Evolutionary conservation across 2,797 vertebrate genomes (phyloP), one percentile per base, ranked within the genome.

Genomic region (Acrocephalus scirpaceus): DNA sequence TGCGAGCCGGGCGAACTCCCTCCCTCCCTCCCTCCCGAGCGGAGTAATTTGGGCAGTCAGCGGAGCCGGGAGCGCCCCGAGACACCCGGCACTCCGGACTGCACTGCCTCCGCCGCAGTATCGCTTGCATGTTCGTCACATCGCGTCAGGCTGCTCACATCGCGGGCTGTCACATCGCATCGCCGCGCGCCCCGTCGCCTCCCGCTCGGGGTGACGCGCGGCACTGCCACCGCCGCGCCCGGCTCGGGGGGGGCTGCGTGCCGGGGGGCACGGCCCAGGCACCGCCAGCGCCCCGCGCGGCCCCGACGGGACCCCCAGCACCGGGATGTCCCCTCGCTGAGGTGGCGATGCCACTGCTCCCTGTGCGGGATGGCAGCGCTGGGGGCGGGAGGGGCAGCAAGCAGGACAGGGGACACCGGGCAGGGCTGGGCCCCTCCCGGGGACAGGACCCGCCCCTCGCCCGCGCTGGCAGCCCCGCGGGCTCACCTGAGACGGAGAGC

Each of bases 401-500:
- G 29, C 13, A 5, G 65, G 51, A 25, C 14, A 48, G 19, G 0
- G 29, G 51, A 7, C 1, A 20, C 0, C 5, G 15, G 18, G 57
- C 10, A 34, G 56, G 48, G 56, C 50, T 11, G 79, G 50, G 29
- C 12, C 2, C 16, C 9, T 22, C 32, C 58, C 16, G 44, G 74
- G 60, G 51, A n/a, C 51, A 1, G 85, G 13, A 44, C 0, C 11
- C 18, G 13, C 47, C 67, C 57, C 29, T 7, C 0, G 5, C 10
- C 40, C 32, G 2, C 48, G 1, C 1, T 2, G 9, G 56, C 27
- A 0, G 13, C 40, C 9, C 21, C 4, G 0, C 0, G 3, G 3
- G 40, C 97, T 80, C 97, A 98, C 99, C 99, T 98, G 99, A 98
- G 97, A 99, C 99, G 5, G 99, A 99, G 96, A 99, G 99, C 61